These are phyloP conservation scores for Drosophila neonasuta DNA, from an alignment of 2,888 invertebrate genomes.

Conservation along the genomic window DNA sequence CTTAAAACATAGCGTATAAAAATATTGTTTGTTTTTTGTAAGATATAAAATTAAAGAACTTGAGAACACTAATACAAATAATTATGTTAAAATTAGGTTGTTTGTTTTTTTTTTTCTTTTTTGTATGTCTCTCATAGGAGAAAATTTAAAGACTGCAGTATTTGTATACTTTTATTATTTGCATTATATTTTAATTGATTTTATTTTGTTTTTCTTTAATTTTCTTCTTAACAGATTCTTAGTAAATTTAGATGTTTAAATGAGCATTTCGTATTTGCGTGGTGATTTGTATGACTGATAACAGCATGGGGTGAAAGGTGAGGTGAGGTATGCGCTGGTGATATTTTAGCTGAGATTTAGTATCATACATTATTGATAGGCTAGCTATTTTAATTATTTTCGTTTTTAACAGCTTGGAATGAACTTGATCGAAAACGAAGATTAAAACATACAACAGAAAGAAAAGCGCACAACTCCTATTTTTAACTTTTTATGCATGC, in stretches of 20 bases:
- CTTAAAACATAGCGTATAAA: slow-evolving; percentile 72
- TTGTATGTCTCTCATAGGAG: slow-evolving; percentile 15
- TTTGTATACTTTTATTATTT: slow-evolving; percentile 33
- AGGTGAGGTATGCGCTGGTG: slow-evolving; percentile 22
- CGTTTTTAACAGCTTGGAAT: slow-evolving; percentile 68
- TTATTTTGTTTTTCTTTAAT: slow-evolving; percentile 24
- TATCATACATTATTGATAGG: slow-evolving; percentile 45
- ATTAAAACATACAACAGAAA: slow-evolving; percentile 46
- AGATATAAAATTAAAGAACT: slow-evolving; percentile 60
- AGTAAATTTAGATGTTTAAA: slow-evolving; percentile 56
- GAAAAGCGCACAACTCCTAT: slow-evolving; percentile 47
- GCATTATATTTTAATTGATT: slow-evolving; percentile 30
- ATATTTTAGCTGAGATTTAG: slow-evolving; percentile 46
- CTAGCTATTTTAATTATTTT: slow-evolving; percentile 47
- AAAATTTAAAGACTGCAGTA: slow-evolving; percentile 31
- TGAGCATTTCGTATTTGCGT: slow-evolving; percentile 63
- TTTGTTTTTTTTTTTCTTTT: slow-evolving; percentile 41
- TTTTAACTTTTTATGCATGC: slow-evolving; percentile 29
- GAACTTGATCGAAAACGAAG: slow-evolving; percentile 62
- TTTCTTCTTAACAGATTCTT: slow-evolving; percentile 48
- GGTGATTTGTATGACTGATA: slow-evolving; percentile 42
- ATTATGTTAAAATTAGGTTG: slow-evolving; percentile 56
- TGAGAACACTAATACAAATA: slow-evolving; percentile 58
- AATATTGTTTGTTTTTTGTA: slow-evolving; percentile 57
- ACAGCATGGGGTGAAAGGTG: slow-evolving; percentile 22